Base-by-base conservation (phyloP, 1,140 invertebrate species). In the Euglossa dilemma region DNA sequence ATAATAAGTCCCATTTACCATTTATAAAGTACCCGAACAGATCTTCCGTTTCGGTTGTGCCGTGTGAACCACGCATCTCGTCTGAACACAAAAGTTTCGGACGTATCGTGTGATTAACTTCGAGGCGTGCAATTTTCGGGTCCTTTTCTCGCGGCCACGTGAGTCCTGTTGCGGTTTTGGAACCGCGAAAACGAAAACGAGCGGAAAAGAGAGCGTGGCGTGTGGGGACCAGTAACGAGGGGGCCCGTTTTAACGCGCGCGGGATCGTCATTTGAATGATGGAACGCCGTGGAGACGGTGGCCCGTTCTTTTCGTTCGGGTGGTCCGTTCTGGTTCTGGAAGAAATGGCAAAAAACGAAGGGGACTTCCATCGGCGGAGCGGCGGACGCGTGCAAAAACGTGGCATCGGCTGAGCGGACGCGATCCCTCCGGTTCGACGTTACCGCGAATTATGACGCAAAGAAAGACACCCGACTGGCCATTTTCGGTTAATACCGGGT, bases 401-500 rank as follows among this genome's bases (percentile, higher is more conserved):
- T 45, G 52, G 52, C 61, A 18, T 23, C 61, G 63, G 4, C 14
- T 25, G 11, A 43, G 20, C 23, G 66, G 20, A 18, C 23, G 7
- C 20, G 64, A 52, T 54, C 52, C 36, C 43, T 47, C 52, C 20
- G 70, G 70, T 54, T 56, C 56, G 73, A 75, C 73, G 73, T 75
- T 75, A 75, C 56, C 52, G 54, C 76, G 76, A 78, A 66, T 78
- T 78, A 78, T 78, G 76, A 56, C 64, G 52, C 52, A 70, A 70
- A 78, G 76, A 78, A 78, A 78, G 76, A 78, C 64, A 50, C 52
- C 50, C 50, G 66, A 8, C 8, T 23, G 16, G 52, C 76, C 76
- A 59, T 78, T 78, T 78, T 78, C 52, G 76, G 76, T 69, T 78
- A 78, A 78, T 78, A 78, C 76, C 45, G 52, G 52, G 54, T 69